These are phyloP conservation scores for Cotesia typhae DNA, from an alignment of 1,140 invertebrate species.

Conservation along the genomic window DNA sequence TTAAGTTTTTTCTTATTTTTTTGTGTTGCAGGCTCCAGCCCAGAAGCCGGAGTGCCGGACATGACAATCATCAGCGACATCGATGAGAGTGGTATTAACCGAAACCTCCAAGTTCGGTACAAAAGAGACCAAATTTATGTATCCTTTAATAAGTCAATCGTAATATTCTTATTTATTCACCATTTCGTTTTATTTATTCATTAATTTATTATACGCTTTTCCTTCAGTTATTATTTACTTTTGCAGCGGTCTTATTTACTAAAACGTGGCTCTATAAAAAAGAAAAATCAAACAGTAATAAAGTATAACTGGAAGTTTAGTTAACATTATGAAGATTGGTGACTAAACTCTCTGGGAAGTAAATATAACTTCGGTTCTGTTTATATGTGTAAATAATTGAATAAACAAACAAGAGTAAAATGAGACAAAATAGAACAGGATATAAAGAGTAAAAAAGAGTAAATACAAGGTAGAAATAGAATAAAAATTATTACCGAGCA, in stretches of 20 bases:
- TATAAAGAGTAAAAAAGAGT: slow-evolving; percentile 14
- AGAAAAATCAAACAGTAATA: slow-evolving; percentile 10
- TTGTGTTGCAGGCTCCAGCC: slow-evolving; percentile 69
- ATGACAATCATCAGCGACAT: slow-evolving; percentile 95
- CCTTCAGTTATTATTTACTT: too few relatives aligned
- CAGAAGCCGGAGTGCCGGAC: slow-evolving; percentile 79
- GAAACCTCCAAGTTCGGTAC: slow-evolving; percentile 87
- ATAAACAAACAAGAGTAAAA: too few relatives aligned
- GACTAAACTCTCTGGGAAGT: too few relatives aligned
- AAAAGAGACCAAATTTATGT: slow-evolving; percentile 89
- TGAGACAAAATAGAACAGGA: neutral
- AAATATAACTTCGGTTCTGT: too few relatives aligned
- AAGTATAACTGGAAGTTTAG: neutral
- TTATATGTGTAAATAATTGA: too few relatives aligned
- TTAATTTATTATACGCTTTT: neutral
- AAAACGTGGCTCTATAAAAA: neutral
- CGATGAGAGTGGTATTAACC: slow-evolving; percentile 90
- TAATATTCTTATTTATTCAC: neutral
- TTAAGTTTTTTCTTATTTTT: neutral
- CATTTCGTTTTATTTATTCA: slow-evolving; percentile 5
- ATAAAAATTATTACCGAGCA: slow-evolving; percentile 13
- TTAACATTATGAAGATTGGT: neutral
- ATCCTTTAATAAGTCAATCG: slow-evolving; percentile 71
- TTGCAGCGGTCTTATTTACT: too few relatives aligned
- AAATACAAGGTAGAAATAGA: slow-evolving; percentile 21